Conservation (phyloP, 1,140 invertebrate genomes). For the Trachymyrmex septentrionalis region DNA sequence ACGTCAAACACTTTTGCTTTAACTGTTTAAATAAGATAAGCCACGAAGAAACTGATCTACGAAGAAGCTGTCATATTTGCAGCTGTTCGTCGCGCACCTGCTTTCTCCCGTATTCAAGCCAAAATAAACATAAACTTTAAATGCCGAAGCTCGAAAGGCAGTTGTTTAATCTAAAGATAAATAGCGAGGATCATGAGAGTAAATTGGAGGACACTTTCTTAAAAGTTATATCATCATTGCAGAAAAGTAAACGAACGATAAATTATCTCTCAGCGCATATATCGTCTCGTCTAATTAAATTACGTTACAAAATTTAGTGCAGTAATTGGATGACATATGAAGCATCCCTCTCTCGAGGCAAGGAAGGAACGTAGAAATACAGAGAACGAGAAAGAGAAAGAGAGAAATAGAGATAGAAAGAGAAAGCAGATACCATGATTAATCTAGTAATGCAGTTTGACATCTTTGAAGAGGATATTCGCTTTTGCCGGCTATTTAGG, state of each 20-base stretch:
- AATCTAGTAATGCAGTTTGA: conserved; percentile 39
- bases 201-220: conserved; percentile 36
- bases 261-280: conserved; percentile 10
- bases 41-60: background rate
- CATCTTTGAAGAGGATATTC: conserved; percentile 49
- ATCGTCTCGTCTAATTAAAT: conserved; percentile 37
- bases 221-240: conserved; percentile 9
- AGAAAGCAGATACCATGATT: background rate
- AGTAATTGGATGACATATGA: conserved; percentile 13
- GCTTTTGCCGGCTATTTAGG: conserved; percentile 51
- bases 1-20: conserved; percentile 21
- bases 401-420: background rate
- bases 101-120: background rate
- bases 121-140: conserved; percentile 14
- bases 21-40: conserved; percentile 23
- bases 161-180: conserved; percentile 31
- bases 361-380: background rate
- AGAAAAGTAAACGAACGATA: conserved; percentile 24
- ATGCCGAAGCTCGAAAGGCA: background rate
- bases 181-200: background rate
- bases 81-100: background rate
- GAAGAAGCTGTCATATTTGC: background rate
- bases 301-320: conserved; percentile 10
- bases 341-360: background rate
- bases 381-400: background rate